Base-by-base conservation (phyloP, 2,113 vertebrate species). In the Myocastor coypus region DNA sequence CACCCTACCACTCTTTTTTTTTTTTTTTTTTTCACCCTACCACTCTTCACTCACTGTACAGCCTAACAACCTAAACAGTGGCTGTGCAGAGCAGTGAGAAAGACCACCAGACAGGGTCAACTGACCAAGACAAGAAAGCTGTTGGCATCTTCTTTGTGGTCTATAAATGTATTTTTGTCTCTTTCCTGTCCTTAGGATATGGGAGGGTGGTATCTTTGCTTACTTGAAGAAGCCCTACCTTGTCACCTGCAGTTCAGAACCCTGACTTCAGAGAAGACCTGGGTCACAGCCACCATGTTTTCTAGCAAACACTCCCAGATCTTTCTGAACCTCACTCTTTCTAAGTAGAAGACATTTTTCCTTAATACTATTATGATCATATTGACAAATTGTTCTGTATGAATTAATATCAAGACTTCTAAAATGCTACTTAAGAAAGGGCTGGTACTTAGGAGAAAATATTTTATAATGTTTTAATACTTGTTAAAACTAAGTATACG, bases 361-460 rank as follows among this genome's bases (percentile, higher is more conserved):
- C 55, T 24, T 40, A 24, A 46, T 24, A 14, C 7, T 42, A 9
- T 17, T 19, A 37, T 9, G 6, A n/a, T 78, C 20, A 9, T 55
- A 26, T 1, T 4, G 3, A 87, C 42, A 55, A 78, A 84, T 9
- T 13, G 37, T 37, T 19, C 7, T 0, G 0, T 42, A 19, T 63
- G 71, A 28, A 8, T 10, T 68, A 19, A 19, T 16, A 52, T 75
- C 14, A 96, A 81, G 19, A 2, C 46, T 87, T 75, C 40, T 55
- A 52, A 32, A 10, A 46, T 64, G 8, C n/a, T 57, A 9, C 66
- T 57, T 14, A 59, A 87, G 17, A 52, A 66, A 30, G 10, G 28
- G 40, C n/a, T 82, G 34, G 57, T 82, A 95, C 46, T 75, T 82
- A 94, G 4, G 87, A 87, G 30, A 78, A 87, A 61, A 42, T 10